These are phyloP conservation scores for Hydrolagus colliei DNA, from an alignment of 2,797 vertebrate genomes.

Conservation along the genomic window DNA sequence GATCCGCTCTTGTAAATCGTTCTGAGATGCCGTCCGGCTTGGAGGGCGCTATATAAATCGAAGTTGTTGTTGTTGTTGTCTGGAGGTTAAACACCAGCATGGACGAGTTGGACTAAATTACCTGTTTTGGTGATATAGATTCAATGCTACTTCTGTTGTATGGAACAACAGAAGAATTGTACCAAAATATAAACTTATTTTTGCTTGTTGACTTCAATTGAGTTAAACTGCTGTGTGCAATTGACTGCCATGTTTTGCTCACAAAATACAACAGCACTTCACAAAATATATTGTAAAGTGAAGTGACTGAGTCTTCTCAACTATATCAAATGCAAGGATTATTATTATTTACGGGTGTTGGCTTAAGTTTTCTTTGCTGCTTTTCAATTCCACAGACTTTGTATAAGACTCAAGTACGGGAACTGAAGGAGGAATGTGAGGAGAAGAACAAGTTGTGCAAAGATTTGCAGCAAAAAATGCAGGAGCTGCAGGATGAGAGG, in stretches of 20 bases:
- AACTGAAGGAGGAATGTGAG: conserved; percentile 85
- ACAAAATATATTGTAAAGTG: too few species aligned
- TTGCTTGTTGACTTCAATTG: not conserved
- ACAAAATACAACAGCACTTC: too few species aligned
- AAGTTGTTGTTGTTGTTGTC: too few species aligned
- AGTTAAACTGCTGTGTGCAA: too few species aligned
- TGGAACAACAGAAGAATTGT: conserved; percentile 7
- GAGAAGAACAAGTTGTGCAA: conserved; percentile 79
- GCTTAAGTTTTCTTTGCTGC: conserved; percentile 23
- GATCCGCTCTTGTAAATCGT: too few species aligned
- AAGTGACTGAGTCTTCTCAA: too few species aligned
- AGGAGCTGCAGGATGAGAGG: conserved; percentile 85
- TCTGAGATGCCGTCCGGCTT: too few species aligned
- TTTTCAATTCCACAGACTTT: conserved; percentile 64
- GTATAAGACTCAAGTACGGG: conserved; percentile 91
- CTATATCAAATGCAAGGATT: too few species aligned
- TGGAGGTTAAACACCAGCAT: too few species aligned
- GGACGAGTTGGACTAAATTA: too few species aligned
- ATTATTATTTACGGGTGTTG: not conserved
- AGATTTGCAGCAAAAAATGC: conserved; percentile 74
- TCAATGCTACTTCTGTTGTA: not conserved
- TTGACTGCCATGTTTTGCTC: too few species aligned
- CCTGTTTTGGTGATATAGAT: not conserved
- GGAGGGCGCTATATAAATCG: too few species aligned
- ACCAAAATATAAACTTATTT: conserved; percentile 3